Conservation (phyloP, 2,113 vertebrate genomes). For the Hystrix cristata region DNA sequence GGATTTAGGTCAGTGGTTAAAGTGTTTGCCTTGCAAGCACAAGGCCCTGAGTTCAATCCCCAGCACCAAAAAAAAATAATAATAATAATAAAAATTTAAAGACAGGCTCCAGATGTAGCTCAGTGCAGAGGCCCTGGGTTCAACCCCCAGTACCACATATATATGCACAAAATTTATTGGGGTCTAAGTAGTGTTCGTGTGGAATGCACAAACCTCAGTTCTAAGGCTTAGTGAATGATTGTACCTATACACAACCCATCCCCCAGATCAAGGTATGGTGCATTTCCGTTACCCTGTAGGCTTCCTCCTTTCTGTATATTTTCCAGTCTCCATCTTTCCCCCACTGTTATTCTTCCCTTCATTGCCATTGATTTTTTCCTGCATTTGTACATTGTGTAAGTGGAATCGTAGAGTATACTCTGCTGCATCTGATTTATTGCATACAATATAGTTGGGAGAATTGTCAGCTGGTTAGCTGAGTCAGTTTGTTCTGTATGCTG, state of each 20-base stretch:
- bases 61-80: too few species aligned
- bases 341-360: neutral
- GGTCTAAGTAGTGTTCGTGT: neutral
- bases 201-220: neutral
- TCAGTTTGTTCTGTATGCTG: constrained; percentile 33
- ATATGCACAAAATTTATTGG: neutral
- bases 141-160: neutral
- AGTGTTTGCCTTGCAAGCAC: too few species aligned
- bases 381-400: neutral
- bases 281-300: neutral
- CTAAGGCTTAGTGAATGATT: constrained; percentile 12
- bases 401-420: neutral
- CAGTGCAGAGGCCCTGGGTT: neutral
- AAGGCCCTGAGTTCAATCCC: too few species aligned
- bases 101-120: neutral
- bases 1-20: too few species aligned
- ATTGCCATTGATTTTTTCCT: neutral
- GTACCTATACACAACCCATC: neutral
- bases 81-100: neutral
- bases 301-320: neutral
- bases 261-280: neutral
- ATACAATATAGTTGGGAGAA: neutral
- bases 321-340: neutral
- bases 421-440: constrained; percentile 1
- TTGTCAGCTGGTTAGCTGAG: neutral